These are phyloP conservation scores for Calephelis virginiensis DNA, from an alignment of 1,140 invertebrate species.

Conservation along the genomic window DNA sequence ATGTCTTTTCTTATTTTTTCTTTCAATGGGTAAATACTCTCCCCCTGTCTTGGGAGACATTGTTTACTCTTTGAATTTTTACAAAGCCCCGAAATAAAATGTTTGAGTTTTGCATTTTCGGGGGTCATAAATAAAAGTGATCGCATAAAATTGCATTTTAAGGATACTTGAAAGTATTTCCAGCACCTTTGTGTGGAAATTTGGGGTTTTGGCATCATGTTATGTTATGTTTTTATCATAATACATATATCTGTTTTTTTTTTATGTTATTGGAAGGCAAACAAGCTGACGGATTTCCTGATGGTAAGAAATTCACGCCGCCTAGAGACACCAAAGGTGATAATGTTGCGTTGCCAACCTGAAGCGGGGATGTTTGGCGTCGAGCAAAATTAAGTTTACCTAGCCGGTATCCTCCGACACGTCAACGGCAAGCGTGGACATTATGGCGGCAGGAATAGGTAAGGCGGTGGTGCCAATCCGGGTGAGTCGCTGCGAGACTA, in stretches of 20 bases:
- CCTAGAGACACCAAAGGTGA: too few species aligned
- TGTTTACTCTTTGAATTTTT: slow-evolving; percentile 75
- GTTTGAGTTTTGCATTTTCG: slow-evolving; percentile 74
- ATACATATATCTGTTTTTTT: neutral
- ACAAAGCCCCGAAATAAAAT: slow-evolving; percentile 71
- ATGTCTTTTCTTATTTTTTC: neutral
- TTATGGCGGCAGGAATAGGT: too few species aligned
- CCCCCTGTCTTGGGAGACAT: slow-evolving; percentile 44
- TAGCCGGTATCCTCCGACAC: too few species aligned
- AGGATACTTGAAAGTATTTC: slow-evolving; percentile 62
- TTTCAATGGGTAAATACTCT: slow-evolving; percentile 48
- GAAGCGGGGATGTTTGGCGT: too few species aligned
- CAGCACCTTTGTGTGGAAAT: slow-evolving; percentile 50
- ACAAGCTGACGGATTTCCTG: too few species aligned
- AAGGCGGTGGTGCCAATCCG: too few species aligned
- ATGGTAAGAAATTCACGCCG: too few species aligned
- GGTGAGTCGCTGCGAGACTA: too few species aligned
- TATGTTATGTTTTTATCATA: slow-evolving; percentile 16
- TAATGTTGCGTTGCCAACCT: too few species aligned
- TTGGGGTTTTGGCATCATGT: slow-evolving; percentile 17
- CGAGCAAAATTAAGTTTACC: too few species aligned
- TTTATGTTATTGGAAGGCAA: too few species aligned
- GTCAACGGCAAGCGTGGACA: too few species aligned
- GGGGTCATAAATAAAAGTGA: slow-evolving; percentile 73
- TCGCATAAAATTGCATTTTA: slow-evolving; percentile 75